A percentile compares a stretch with the other conserved stretches of the same genome.
Evolutionary conservation across 2,888 invertebrate genomes (phyloP).

Genomic region (Homarus gammarus): DNA sequence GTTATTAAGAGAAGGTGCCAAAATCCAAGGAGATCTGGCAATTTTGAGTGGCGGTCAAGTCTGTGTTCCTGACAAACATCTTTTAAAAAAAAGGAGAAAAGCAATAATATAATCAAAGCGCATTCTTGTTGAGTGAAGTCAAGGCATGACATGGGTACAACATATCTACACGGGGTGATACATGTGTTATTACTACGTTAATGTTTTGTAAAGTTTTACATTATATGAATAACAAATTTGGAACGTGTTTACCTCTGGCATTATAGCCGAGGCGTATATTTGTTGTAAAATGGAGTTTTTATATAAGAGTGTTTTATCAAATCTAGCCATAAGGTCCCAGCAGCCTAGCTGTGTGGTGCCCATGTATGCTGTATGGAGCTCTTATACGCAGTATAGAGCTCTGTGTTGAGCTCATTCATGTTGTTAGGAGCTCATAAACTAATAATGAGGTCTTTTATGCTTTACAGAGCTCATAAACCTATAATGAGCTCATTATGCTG

Average conservation of each 20-base stretch:
- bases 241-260: slow-evolving; percentile 34
- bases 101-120: slow-evolving; percentile 69
- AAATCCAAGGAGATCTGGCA: slow-evolving; percentile 72
- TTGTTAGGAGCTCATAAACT: slow-evolving; percentile 38
- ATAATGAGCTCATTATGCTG: slow-evolving; percentile 47
- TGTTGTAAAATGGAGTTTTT: slow-evolving; percentile 48
- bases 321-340: slow-evolving; percentile 56
- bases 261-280: slow-evolving; percentile 22
- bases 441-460: slow-evolving; percentile 32
- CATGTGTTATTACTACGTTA: slow-evolving; percentile 38
- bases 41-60: slow-evolving; percentile 59
- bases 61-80: slow-evolving; percentile 61
- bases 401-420: slow-evolving; percentile 43
- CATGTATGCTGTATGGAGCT: slow-evolving; percentile 66
- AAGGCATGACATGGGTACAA: slow-evolving; percentile 69
- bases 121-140: slow-evolving; percentile 50
- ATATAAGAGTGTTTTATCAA: slow-evolving; percentile 48
- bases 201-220: slow-evolving; percentile 63
- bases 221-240: slow-evolving; percentile 37
- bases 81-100: slow-evolving; percentile 41
- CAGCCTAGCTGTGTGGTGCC: slow-evolving; percentile 67
- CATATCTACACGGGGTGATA: slow-evolving; percentile 66
- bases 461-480: slow-evolving; percentile 45
- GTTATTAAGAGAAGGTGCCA: slow-evolving; percentile 67
- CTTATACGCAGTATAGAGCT: slow-evolving; percentile 42